Conservation (phyloP, 1,140 invertebrate genomes). For the Trissolcus basalis region DNA sequence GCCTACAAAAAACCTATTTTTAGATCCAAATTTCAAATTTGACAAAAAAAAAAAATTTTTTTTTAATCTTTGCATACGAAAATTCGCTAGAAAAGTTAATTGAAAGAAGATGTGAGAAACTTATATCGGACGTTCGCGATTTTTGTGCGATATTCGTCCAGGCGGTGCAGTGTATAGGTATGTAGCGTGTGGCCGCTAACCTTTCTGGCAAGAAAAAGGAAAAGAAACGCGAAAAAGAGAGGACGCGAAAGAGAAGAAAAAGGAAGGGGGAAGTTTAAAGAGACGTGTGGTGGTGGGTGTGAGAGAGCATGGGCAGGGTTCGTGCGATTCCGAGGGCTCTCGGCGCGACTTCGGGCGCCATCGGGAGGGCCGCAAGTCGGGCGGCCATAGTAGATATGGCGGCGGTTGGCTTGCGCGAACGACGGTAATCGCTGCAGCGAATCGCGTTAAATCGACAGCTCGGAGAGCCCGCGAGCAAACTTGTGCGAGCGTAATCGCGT, state of each 20-base stretch:
- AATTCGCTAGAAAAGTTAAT: too few relatives aligned
- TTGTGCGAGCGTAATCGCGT: conserved; percentile 65
- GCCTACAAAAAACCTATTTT: too few relatives aligned
- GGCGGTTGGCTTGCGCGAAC: conserved; percentile 83
- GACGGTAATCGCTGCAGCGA: conserved; percentile 76
- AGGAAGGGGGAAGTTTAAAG: not conserved
- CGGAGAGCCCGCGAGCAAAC: conserved; percentile 8
- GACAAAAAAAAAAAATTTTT: too few relatives aligned
- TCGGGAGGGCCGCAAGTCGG: conserved; percentile 20
- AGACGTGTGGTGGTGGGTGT: not conserved
- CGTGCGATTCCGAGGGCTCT: not conserved
- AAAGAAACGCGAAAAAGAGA: not conserved
- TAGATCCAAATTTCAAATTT: too few relatives aligned
- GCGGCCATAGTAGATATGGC: conserved; percentile 80
- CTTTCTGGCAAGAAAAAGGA: not conserved
- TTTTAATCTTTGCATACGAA: too few relatives aligned
- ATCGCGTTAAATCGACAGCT: conserved; percentile 52
- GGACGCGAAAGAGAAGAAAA: not conserved
- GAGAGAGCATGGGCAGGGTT: not conserved
- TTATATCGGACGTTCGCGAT: too few relatives aligned
- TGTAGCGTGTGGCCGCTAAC: too few relatives aligned
- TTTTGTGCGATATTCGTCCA: too few relatives aligned
- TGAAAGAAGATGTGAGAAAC: too few relatives aligned
- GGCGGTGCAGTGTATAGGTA: too few relatives aligned
- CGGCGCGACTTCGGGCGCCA: not conserved